phyloP scores from a whole-genome alignment of 2,797 vertebrate genomes.

The Myotis vivesi region DNA sequence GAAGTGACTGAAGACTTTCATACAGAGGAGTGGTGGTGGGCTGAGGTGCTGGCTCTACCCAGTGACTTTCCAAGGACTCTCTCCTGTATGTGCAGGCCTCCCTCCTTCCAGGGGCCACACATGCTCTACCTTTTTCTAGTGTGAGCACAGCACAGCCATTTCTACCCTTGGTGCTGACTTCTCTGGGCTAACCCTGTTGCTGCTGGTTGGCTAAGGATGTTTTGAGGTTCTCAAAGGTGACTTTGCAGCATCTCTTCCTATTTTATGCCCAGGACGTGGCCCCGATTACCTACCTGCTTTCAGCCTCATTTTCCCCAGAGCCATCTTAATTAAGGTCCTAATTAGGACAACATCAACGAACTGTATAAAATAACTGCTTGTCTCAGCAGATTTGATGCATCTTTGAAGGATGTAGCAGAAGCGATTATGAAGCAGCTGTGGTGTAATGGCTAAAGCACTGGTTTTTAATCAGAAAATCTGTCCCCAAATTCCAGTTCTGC shows the following conservation, averaged over 20 bases:
- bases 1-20: neutral
- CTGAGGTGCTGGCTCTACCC: rapidly evolving
- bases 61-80: neutral
- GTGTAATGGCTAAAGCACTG: neutral
- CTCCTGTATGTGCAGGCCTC: neutral
- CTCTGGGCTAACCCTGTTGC: neutral
- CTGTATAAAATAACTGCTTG: neutral
- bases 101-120: neutral
- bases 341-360: conserved; percentile 63
- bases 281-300: conserved; percentile 41
- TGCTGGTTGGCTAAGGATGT: neutral
- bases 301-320: conserved; percentile 19
- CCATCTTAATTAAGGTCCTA: conserved; percentile 65
- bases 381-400: conserved; percentile 53
- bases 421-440: neutral
- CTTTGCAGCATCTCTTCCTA: neutral
- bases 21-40: neutral
- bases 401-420: neutral
- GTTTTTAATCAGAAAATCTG: neutral
- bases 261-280: neutral
- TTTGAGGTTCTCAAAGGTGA: conserved; percentile 38
- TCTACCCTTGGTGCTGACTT: neutral
- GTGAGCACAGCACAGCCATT: neutral
- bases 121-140: neutral
- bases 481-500: neutral